Conservation (phyloP, 2,113 vertebrate species). For the Cinclus mexicanus region DNA sequence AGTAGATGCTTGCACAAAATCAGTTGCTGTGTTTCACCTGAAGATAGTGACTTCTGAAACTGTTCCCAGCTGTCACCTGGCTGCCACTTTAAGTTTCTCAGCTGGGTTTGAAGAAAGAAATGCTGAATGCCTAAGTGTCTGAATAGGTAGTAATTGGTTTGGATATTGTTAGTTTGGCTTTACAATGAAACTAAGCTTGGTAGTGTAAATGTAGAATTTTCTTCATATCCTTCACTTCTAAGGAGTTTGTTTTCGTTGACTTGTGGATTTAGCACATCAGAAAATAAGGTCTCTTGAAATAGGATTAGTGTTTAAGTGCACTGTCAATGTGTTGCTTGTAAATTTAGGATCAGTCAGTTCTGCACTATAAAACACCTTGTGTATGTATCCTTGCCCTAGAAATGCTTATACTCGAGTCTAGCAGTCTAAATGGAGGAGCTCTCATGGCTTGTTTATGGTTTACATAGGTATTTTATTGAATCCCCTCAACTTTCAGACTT, state of each 20-base stretch:
- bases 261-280: not conserved
- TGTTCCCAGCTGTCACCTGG: not conserved
- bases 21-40: not conserved
- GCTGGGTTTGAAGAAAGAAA: not conserved
- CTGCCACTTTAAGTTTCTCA: not conserved
- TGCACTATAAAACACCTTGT: not conserved
- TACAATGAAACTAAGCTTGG: not conserved
- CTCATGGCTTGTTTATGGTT: not conserved
- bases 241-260: not conserved
- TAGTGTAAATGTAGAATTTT: not conserved
- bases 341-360: not conserved
- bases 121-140: not conserved
- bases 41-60: not conserved
- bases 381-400: not conserved
- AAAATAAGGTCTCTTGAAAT: not conserved
- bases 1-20: not conserved
- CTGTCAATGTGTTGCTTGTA: not conserved
- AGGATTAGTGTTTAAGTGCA: not conserved
- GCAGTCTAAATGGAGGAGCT: not conserved
- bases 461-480: not conserved
- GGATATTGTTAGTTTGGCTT: not conserved
- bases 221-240: not conserved
- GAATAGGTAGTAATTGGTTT: not conserved
- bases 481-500: not conserved
- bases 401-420: not conserved